Evolutionary conservation across 2,888 invertebrate genomes (phyloP), one percentile per base, ranked within the genome.

Genomic region (Megaustenia siamemsis): DNA sequence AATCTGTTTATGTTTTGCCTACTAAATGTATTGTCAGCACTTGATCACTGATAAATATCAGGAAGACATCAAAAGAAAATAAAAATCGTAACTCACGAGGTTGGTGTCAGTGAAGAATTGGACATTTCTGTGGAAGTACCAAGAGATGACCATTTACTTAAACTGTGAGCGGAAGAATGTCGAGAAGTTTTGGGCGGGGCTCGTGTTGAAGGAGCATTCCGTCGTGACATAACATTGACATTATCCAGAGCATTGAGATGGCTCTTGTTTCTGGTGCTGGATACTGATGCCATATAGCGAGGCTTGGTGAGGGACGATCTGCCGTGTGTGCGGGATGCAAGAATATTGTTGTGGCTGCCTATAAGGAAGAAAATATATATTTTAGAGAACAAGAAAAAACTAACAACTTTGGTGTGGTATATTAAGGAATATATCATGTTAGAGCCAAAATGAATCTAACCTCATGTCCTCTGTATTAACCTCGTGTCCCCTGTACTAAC

Each of bases 81-180:
- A 1, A 3, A 10, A 10, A 32, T 1, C 6, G 8, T 6, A n/a
- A 82, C 89, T 88, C 87, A 91, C 91, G 89, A 90, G 73, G 87
- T 85, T 53, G 90, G 89, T 35, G 87, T 88, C n/a, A 91, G 86
- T 35, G 83, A 85, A 63, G 90, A 86, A 75, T 87, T 88, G 45
- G 86, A 85, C 76, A 89, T 86, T 45, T 89, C 89, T n/a, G 86
- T 83, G 1, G 89, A 88, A 82, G 90, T 90, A 78, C 90, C 89
- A 78, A 90, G 87, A 6, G 93, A 92, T 10, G 91, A 90, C 93
- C 93, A 93, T 88, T 92, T 93, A 85, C 91, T 91, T 53, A 89
- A 87, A 38, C 84, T 80, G 35, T 82, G 78, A 12, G 60, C 81
- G 2, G 81, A 45, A n/a, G 85, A 40, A 86, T 82, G 76, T 84